Conservation (phyloP, 2,888 invertebrate species). For the Ornithoptera alexandrae region DNA sequence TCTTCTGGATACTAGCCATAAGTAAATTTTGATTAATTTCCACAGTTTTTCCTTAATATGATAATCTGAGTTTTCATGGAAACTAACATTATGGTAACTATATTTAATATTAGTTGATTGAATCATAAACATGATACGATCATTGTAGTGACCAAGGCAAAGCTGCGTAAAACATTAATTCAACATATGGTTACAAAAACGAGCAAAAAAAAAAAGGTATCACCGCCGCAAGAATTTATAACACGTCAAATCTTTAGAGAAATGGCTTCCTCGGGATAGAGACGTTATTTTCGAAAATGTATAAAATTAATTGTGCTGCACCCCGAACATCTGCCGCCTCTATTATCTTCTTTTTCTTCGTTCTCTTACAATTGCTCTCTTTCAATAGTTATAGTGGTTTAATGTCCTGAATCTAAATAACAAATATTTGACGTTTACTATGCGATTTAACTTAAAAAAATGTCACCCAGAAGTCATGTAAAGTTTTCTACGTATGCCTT, state of each 20-base stretch:
- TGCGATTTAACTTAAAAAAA: no score
- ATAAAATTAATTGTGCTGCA: constrained; percentile 75
- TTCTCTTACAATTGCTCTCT: constrained; percentile 33
- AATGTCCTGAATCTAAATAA: neutral
- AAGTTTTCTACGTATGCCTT: no score
- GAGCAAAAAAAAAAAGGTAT: constrained; percentile 44
- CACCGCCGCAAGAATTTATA: constrained; percentile 71
- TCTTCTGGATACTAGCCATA: no score
- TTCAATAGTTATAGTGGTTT: neutral
- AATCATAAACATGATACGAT: constrained; percentile 4
- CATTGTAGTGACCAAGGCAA: neutral
- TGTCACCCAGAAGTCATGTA: no score
- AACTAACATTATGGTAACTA: no score
- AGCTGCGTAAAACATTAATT: constrained; percentile 41
- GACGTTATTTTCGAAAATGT: constrained; percentile 64
- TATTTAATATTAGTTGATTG: constrained; percentile 11
- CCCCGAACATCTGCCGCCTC: constrained; percentile 66
- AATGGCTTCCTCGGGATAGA: constrained; percentile 76
- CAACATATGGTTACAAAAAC: constrained; percentile 47
- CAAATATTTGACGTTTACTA: neutral
- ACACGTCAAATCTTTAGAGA: constrained; percentile 74
- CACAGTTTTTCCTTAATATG: no score
- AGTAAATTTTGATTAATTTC: no score
- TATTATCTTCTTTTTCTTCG: constrained; percentile 59
- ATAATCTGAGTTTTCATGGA: no score